Percentiles rank a stretch among this genome's conserved stretches.
These are phyloP conservation scores for Monodelphis domestica DNA, from an alignment of 2,797 vertebrate species.

Conservation along the genomic window DNA sequence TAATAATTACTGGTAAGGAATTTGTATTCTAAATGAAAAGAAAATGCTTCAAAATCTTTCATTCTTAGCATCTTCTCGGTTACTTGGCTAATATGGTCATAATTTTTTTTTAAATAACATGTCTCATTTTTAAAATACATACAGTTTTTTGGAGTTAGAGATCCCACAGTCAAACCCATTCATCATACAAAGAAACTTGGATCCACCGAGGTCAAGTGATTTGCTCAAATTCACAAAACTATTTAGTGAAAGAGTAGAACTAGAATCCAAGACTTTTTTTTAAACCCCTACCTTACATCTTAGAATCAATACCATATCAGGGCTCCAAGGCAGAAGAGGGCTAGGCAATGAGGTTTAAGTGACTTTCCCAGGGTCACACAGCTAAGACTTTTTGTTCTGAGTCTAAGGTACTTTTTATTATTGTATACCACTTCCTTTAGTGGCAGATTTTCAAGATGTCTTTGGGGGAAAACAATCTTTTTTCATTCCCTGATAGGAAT, in stretches of 20 bases:
- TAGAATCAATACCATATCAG: too few relatives aligned
- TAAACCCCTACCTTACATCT: too few relatives aligned
- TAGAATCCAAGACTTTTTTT: too few relatives aligned
- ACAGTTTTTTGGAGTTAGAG: neutral
- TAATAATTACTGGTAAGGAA: neutral
- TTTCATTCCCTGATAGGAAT: neutral
- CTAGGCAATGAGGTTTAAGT: too few relatives aligned
- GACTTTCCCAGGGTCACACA: too few relatives aligned
- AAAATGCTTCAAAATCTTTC: slow-evolving; percentile 33
- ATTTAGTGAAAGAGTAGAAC: too few relatives aligned
- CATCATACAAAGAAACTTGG: neutral
- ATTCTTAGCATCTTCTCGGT: neutral
- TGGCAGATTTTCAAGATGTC: neutral
- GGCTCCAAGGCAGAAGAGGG: too few relatives aligned
- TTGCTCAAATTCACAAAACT: neutral
- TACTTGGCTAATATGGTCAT: neutral
- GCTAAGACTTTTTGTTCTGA: neutral
- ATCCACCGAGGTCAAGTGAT: neutral
- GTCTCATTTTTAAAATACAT: neutral
- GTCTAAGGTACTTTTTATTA: neutral
- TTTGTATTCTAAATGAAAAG: neutral
- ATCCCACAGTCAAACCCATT: neutral
- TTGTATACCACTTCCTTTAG: neutral
- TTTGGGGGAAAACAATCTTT: neutral
- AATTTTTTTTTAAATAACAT: neutral